These are phyloP conservation scores for Epinephelus cyanopodus DNA, from an alignment of 2,113 vertebrate species.

Conservation along the genomic window DNA sequence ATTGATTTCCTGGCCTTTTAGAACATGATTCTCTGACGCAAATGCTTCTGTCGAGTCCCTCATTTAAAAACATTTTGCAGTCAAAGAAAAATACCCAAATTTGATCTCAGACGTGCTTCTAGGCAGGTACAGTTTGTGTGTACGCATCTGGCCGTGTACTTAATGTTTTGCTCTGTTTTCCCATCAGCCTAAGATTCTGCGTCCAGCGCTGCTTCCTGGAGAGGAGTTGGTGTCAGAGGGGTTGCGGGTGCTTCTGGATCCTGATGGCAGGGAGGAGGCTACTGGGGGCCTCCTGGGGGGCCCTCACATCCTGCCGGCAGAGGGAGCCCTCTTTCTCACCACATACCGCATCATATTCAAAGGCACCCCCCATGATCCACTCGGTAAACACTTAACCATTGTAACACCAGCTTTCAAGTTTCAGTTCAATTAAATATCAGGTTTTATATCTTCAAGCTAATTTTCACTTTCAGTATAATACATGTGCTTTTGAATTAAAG, in stretches of 20 bases:
- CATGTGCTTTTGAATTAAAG: neutral
- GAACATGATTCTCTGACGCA: constrained; percentile 42
- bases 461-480: neutral
- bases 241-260: constrained; percentile 93
- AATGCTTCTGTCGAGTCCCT: constrained; percentile 8
- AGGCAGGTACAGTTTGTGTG: neutral
- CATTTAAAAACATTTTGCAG: constrained; percentile 18
- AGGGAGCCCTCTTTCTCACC: constrained; percentile 97
- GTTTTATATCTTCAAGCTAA: neutral
- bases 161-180: constrained; percentile 26
- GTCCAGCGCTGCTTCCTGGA: constrained; percentile 92
- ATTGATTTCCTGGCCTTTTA: constrained; percentile 48
- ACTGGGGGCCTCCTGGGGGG: constrained; percentile 94
- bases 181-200: constrained; percentile 95
- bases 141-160: neutral
- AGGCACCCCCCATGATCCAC: constrained; percentile 94
- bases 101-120: constrained; percentile 3
- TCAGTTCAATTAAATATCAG: neutral
- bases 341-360: constrained; percentile 98
- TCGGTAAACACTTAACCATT: constrained; percentile 83
- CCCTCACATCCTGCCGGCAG: constrained; percentile 96
- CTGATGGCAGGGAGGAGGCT: constrained; percentile 96
- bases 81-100: constrained; percentile 20
- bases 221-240: constrained; percentile 96
- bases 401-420: neutral